A percentile compares a stretch with the other conserved stretches of the same genome.
These are phyloP conservation scores for Alethe castanea DNA, from an alignment of 2,113 vertebrate genomes.

Conservation along the genomic window DNA sequence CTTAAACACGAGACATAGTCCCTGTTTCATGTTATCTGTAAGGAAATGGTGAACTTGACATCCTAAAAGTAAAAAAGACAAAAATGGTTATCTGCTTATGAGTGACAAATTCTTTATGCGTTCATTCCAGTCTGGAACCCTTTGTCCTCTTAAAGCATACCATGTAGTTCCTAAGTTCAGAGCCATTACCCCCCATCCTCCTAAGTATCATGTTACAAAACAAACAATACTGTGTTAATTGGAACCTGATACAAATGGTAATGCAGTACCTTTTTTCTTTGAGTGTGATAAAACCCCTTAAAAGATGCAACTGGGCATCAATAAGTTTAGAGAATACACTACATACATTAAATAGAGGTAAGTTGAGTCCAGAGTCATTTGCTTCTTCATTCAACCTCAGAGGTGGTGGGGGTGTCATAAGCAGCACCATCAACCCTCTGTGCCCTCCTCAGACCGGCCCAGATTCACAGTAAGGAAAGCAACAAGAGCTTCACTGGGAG, in stretches of 20 bases:
- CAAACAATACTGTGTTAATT: neutral
- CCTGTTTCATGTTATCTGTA: neutral
- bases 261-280: neutral
- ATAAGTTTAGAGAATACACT: neutral
- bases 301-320: neutral
- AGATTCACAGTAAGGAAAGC: conserved; percentile 23
- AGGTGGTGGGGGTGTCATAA: neutral
- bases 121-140: neutral
- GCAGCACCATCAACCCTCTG: neutral
- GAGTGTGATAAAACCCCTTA: neutral
- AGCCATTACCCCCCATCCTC: neutral
- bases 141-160: neutral
- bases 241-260: neutral
- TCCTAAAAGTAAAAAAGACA: neutral
- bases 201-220: neutral
- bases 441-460: neutral
- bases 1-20: neutral
- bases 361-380: neutral
- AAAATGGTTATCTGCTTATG: neutral
- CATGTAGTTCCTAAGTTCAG: neutral
- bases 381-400: neutral
- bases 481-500: neutral
- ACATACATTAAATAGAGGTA: conserved; percentile 28
- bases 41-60: neutral
- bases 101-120: conserved; percentile 1